Percentiles rank a stretch among this genome's conserved stretches.
Conservation (phyloP, 2,888 invertebrate species). For the Polymixis lichenea region DNA sequence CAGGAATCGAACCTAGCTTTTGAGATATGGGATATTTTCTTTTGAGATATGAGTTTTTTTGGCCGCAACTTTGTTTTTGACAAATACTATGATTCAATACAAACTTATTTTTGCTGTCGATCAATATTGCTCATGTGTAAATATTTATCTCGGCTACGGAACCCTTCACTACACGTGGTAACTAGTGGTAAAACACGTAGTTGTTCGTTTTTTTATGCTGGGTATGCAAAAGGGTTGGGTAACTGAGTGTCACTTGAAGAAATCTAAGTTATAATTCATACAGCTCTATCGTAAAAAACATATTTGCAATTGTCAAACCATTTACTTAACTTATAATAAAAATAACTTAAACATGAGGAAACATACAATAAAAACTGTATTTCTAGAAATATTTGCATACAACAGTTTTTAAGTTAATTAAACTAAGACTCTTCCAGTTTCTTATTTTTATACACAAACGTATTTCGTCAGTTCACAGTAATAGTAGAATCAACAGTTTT, state of each 20-base stretch:
- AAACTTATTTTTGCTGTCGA: neutral
- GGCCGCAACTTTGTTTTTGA: neutral
- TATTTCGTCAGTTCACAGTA: slow-evolving; percentile 84
- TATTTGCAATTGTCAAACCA: slow-evolving; percentile 59
- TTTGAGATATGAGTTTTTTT: no score
- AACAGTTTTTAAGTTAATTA: slow-evolving; percentile 86
- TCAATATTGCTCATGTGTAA: neutral
- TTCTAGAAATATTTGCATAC: slow-evolving; percentile 87
- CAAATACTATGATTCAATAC: neutral
- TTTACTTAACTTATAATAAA: slow-evolving; percentile 61
- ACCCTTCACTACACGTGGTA: no score
- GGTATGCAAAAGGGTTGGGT: neutral
- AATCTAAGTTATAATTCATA: neutral
- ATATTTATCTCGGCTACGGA: neutral
- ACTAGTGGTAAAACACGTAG: no score
- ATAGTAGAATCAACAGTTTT: slow-evolving; percentile 90
- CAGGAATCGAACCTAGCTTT: neutral
- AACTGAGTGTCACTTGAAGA: neutral
- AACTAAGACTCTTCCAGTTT: slow-evolving; percentile 78
- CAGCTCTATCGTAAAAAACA: slow-evolving; percentile 47
- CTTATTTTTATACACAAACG: slow-evolving; percentile 68
- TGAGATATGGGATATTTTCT: neutral
- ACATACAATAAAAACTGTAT: slow-evolving; percentile 89
- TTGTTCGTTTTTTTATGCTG: neutral
- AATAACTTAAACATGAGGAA: slow-evolving; percentile 79